Evolutionary conservation across 1,140 invertebrate genomes (phyloP), one percentile per base, ranked within the genome.

Genomic region (Drosophila suzukii): DNA sequence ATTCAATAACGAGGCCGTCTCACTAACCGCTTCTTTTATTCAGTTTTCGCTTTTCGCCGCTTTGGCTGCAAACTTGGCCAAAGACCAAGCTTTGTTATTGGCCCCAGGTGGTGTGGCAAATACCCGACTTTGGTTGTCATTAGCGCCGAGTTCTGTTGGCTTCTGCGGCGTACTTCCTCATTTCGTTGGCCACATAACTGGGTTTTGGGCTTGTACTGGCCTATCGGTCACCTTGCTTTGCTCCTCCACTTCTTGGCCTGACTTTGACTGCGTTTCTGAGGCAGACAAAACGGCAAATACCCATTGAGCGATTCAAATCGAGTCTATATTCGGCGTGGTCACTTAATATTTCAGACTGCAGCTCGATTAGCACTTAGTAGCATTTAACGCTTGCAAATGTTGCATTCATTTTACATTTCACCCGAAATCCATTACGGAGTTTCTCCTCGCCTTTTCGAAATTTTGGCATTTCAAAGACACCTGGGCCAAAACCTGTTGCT

Each of bases 1-100:
- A 83, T 86, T 86, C 84, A 86, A 86, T 86, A 88, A 88, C 83
- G 72, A 86, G 83, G 83, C 75, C 75, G 73, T 53, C 65, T 68
- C 38, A 27, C 66, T 38, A 54, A 67, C 55, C 41, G 67, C 57
- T 61, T 61, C 57, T 73, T 62, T 74, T 74, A 53, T 53, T 70
- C 30, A 17, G 36, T 63, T 62, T 62, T 63, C 27, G 34, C 20
- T 32, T 71, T 71, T 71, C 51, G 67, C 24, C n/a, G 43, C 65
- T 62, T 54, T 46, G 44, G 53, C 61, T 62, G 39, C 51, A 39
- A 57, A 44, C 53, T 75, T 63, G 54, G 34, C 62, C 41, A 34
- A 34, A 51, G 49, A 55, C 24, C 32, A 20, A 39, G 54, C 24
- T 67, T 59, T 65, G 51, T 66, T 51, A 44, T 41, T 67, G 66